Evolutionary conservation across 2,888 invertebrate genomes (phyloP).

Genomic region (Cantharis nigra): DNA sequence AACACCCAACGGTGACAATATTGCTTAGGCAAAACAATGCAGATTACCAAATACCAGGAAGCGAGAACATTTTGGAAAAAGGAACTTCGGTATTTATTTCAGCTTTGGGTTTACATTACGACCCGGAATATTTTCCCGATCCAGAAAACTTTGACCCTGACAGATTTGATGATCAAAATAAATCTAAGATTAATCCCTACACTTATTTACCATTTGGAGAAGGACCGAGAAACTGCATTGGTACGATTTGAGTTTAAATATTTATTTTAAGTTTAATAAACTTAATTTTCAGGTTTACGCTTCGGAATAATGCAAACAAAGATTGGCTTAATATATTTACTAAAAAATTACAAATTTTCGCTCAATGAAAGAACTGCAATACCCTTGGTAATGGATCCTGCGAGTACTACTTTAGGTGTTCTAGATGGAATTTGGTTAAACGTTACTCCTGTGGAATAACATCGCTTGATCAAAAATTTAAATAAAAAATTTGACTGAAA

Average conservation of each 20-base stretch:
- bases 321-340: slow-evolving; percentile 40
- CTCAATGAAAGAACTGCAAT: slow-evolving; percentile 28
- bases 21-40: slow-evolving; percentile 39
- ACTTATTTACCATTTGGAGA: slow-evolving; percentile 44
- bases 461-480: no score
- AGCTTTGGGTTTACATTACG: slow-evolving; percentile 42
- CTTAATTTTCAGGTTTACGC: slow-evolving; percentile 30
- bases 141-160: slow-evolving; percentile 49
- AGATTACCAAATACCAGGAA: slow-evolving; percentile 38
- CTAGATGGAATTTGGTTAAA: slow-evolving; percentile 10
- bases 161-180: slow-evolving; percentile 41
- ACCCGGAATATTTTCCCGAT: slow-evolving; percentile 45
- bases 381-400: slow-evolving; percentile 18
- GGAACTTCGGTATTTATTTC: slow-evolving; percentile 38
- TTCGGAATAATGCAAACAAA: slow-evolving; percentile 47
- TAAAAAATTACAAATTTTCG: slow-evolving; percentile 32
- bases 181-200: slow-evolving; percentile 29
- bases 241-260: neutral
- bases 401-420: neutral
- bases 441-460: neutral
- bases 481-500: no score
- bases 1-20: slow-evolving; percentile 45
- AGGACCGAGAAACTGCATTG: slow-evolving; percentile 34
- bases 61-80: slow-evolving; percentile 33
- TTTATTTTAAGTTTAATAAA: neutral